Evolutionary conservation across 2,113 vertebrate species (phyloP).

Genomic region (Nansenia antarctica): DNA sequence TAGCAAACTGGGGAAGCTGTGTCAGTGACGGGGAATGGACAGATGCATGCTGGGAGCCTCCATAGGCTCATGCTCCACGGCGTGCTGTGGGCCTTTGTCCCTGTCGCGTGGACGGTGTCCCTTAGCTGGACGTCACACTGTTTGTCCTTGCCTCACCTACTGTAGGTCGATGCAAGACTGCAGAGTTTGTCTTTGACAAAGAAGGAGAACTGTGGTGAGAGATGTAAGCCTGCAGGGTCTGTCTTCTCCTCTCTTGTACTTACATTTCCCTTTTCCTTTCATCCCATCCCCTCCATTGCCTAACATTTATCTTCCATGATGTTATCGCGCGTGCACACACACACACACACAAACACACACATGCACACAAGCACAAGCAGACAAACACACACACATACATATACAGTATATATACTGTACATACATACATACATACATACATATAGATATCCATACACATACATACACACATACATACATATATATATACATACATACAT

Average conservation of each 20-base stretch:
- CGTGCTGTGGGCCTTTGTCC: constrained; percentile 54
- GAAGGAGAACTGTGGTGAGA: constrained; percentile 4
- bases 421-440: not conserved
- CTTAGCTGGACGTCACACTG: constrained; percentile 43
- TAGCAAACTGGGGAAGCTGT: constrained; percentile 44
- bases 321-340: not conserved
- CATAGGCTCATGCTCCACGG: constrained; percentile 25
- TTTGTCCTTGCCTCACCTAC: constrained; percentile 68
- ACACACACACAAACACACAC: not conserved
- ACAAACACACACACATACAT: not conserved
- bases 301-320: not conserved
- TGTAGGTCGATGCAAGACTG: constrained; percentile 48
- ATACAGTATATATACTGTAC: too few species aligned
- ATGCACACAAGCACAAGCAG: too few species aligned
- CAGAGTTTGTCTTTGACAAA: constrained; percentile 48
- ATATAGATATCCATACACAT: not conserved
- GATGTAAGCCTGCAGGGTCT: constrained; percentile 6
- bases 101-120: constrained; percentile 17
- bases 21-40: constrained; percentile 47
- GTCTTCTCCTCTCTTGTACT: constrained; percentile 5
- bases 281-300: not conserved
- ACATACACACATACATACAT: too few species aligned
- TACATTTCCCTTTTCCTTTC: constrained; percentile 19
- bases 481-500: not conserved
- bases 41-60: constrained; percentile 58